phyloP scores from a whole-genome alignment of 1,140 invertebrate species.

The Eriocheir sinensis region DNA sequence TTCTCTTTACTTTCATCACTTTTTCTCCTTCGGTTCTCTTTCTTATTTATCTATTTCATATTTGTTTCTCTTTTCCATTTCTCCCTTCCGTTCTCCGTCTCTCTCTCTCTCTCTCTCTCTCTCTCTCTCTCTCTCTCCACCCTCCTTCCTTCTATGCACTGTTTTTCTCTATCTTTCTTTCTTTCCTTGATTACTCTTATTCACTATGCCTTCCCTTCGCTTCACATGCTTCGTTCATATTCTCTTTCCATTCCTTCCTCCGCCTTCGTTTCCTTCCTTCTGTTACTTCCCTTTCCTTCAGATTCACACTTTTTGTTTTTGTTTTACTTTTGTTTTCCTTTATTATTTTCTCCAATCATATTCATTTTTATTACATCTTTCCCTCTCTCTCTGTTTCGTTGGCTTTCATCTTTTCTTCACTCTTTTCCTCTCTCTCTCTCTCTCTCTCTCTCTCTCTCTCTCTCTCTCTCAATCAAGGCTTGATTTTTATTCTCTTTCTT shows the following conservation, averaged over 20 bases:
- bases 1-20: background rate
- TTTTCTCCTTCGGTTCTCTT: too few relatives aligned
- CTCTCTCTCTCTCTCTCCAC: background rate
- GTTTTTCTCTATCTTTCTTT: background rate
- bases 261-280: background rate
- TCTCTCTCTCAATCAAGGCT: background rate
- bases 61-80: too few relatives aligned
- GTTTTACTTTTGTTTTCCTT: too few relatives aligned
- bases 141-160: background rate
- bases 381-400: slow-evolving; percentile 7
- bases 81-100: too few relatives aligned
- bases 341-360: too few relatives aligned
- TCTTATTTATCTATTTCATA: too few relatives aligned
- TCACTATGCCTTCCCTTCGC: background rate
- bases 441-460: background rate
- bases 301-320: too few relatives aligned
- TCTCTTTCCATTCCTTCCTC: slow-evolving; percentile 14
- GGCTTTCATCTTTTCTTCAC: background rate
- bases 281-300: background rate
- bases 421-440: background rate
- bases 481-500: too few relatives aligned
- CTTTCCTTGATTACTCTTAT: background rate
- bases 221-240: background rate
- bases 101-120: background rate
- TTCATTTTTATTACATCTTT: background rate